Evolutionary conservation across 2,888 invertebrate genomes (phyloP).

Genomic region (Microplitis deprimator): DNA sequence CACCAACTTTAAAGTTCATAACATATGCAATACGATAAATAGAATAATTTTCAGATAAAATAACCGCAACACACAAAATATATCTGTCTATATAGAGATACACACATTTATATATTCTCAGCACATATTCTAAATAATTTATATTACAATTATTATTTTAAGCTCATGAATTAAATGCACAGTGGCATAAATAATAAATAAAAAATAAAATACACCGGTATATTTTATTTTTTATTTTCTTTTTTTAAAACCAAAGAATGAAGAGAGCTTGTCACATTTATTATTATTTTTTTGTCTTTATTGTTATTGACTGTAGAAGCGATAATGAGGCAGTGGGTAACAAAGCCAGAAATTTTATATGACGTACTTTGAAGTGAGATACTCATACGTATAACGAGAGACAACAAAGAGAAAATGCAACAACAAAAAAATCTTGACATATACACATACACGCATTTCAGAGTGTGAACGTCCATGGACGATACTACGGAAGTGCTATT

Average conservation of each 20-base stretch:
- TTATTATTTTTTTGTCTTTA: conserved; percentile 8
- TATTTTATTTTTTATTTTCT: not conserved
- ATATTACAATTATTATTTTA: too few species aligned
- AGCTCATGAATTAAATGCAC: too few species aligned
- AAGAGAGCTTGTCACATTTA: conserved; percentile 16
- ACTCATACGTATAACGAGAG: conserved; percentile 24
- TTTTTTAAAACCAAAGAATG: not conserved
- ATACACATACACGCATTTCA: conserved; percentile 2
- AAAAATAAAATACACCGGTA: not conserved
- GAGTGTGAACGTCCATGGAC: too few species aligned
- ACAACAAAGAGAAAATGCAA: conserved; percentile 32
- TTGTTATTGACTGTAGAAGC: conserved; percentile 31
- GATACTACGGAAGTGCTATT: conserved; percentile 6
- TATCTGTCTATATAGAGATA: too few species aligned
- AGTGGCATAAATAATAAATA: not conserved
- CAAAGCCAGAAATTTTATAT: conserved; percentile 26
- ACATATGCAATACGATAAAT: conserved; percentile 48
- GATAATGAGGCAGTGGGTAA: conserved; percentile 30
- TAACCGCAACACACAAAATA: too few species aligned
- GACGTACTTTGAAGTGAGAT: conserved; percentile 34
- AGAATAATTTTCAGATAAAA: conserved; percentile 50
- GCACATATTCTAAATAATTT: too few species aligned
- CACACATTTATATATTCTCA: too few species aligned
- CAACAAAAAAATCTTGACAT: conserved; percentile 33
- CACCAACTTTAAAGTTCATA: conserved; percentile 48